Evolutionary conservation across 2,888 invertebrate species (phyloP).

Genomic region (Archaeoteleia sp.): DNA sequence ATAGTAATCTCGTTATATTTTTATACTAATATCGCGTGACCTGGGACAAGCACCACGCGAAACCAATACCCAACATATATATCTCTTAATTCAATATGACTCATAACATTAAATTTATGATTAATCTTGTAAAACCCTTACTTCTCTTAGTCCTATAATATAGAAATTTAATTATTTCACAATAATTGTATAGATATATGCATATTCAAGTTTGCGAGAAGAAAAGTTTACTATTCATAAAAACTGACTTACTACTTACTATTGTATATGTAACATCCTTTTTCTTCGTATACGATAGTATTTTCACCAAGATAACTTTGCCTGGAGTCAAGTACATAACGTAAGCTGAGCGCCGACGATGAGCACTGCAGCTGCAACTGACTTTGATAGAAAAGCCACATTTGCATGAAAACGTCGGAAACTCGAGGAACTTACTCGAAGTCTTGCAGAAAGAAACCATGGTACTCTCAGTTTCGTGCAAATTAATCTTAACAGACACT

Average conservation of each 20-base stretch:
- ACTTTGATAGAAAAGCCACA: constrained; percentile 47
- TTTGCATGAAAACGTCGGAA: constrained; percentile 45
- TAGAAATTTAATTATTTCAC: too few species aligned
- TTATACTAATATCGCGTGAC: too few species aligned
- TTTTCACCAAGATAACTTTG: constrained; percentile 31
- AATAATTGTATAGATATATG: too few species aligned
- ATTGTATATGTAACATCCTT: constrained; percentile 17
- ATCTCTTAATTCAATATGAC: too few species aligned
- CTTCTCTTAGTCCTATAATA: too few species aligned
- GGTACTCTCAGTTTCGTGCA: constrained; percentile 19
- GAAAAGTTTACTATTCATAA: too few species aligned
- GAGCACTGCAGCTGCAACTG: constrained; percentile 31
- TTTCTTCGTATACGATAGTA: constrained; percentile 17
- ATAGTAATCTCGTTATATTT: too few species aligned
- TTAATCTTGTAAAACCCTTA: too few species aligned
- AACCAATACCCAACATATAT: too few species aligned
- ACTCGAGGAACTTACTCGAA: constrained; percentile 40
- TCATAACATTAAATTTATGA: too few species aligned
- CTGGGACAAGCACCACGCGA: too few species aligned
- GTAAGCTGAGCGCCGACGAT: constrained; percentile 16
- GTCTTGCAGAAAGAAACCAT: constrained; percentile 23
- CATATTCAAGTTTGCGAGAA: too few species aligned
- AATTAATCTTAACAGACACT: constrained; percentile 9
- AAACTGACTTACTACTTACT: constrained; percentile 16
- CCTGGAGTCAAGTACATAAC: constrained; percentile 27